Evolutionary conservation across 2,888 invertebrate species (phyloP).

Genomic region (Copidosoma aretas): DNA sequence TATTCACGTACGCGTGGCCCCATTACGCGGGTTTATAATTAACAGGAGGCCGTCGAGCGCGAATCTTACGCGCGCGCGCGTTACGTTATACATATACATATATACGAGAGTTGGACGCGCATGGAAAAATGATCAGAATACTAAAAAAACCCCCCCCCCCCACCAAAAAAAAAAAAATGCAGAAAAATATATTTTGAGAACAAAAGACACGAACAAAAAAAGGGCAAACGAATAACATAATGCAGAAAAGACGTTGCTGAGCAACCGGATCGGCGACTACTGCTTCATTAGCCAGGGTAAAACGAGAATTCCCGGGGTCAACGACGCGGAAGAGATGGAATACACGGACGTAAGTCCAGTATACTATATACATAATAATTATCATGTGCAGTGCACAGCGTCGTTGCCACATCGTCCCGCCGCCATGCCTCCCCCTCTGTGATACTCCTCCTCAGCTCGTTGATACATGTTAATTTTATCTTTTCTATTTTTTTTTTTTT

Average conservation of each 20-base stretch:
- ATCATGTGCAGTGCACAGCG: not conserved
- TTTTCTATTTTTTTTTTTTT: conserved; percentile 2
- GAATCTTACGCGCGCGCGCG: not conserved
- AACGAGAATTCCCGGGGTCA: conserved; percentile 92
- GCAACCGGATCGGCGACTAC: conserved; percentile 86
- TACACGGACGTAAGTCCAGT: conserved; percentile 81
- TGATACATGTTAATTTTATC: not conserved
- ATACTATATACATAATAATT: conserved; percentile 6
- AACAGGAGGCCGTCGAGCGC: conserved; percentile 12
- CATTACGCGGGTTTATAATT: conserved; percentile 32
- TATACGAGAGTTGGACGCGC: not conserved
- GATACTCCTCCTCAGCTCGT: not conserved
- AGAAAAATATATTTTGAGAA: no score
- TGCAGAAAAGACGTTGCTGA: conserved; percentile 82
- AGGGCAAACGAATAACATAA: conserved; percentile 47
- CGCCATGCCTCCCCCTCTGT: not conserved
- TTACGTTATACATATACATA: conserved; percentile 1
- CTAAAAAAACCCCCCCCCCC: no score
- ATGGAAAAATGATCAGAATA: not conserved
- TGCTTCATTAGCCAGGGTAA: conserved; percentile 93
- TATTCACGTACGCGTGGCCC: conserved; percentile 31
- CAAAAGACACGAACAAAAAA: no score
- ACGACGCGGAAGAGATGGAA: conserved; percentile 90
- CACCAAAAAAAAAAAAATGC: not conserved
- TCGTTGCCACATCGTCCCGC: not conserved